Evolutionary conservation across 30 jellyfish, hydroid and myxozoan species (phyloP), one percentile per base, ranked within the genome.

Genomic region (Turritopsis dohrnii): DNA sequence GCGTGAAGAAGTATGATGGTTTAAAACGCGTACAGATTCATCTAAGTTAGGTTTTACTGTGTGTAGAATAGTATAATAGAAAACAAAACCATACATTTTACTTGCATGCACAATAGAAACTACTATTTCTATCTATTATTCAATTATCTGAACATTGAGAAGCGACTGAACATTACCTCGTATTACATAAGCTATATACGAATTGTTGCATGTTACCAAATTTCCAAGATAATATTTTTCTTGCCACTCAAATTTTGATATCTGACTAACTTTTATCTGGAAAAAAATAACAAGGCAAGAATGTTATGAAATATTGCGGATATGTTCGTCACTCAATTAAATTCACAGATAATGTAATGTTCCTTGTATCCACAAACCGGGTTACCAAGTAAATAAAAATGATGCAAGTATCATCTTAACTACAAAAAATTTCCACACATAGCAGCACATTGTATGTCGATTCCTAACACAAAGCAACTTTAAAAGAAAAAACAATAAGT

Each of bases 241-340:
- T 53, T 88, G 96, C 98, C 98, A 93, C 28, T 86, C 98, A 79
- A 76, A 93, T 65, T 93, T 93, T 71, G 94, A 88, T 8, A 93
- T 95, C 81, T 88, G 98, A 76, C 98, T 93, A 16, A 93, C 84
- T 31, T 91, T 69, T 18, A 93, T 72, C 98, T 93, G 71, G 9
- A 82, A 81, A 18, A 53, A 80, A 52, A 86, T 4, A 23, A n/a
- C n/a, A n/a, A n/a, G n/a, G n/a, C n/a, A n/a, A n/a, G n/a, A n/a
- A n/a, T n/a, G n/a, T n/a, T n/a, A n/a, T n/a, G n/a, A n/a, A n/a
- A n/a, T n/a, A n/a, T n/a, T n/a, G n/a, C n/a, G n/a, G n/a, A n/a
- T n/a, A n/a, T n/a, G n/a, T n/a, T n/a, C n/a, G n/a, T n/a, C n/a
- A n/a, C n/a, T n/a, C 5, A 41, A 41, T 41, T 41, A 3, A 41